These are phyloP conservation scores for Rugalucina vietnamica DNA, from an alignment of 2,888 invertebrate genomes.

Conservation along the genomic window DNA sequence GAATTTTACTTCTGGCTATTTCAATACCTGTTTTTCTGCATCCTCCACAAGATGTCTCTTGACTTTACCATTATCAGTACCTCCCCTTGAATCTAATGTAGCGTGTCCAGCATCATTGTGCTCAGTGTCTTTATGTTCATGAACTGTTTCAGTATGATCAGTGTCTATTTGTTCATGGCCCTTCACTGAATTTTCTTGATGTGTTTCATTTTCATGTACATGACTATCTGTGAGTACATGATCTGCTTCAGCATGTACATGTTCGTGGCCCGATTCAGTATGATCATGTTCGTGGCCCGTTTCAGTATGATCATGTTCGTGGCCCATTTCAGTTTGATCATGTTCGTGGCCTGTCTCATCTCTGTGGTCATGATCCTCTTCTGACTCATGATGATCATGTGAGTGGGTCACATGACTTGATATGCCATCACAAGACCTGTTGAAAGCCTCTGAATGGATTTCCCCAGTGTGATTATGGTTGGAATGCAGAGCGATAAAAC, in stretches of 20 bases:
- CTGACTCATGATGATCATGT: neutral
- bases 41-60: neutral
- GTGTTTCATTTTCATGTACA: too few species aligned
- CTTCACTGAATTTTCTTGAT: too few species aligned
- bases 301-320: conserved; percentile 20
- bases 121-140: conserved; percentile 4
- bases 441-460: neutral
- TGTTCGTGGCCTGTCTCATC: conserved; percentile 11
- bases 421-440: neutral
- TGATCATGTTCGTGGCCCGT: neutral
- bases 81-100: too few species aligned
- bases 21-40: neutral
- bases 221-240: too few species aligned
- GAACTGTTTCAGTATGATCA: neutral
- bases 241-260: conserved; percentile 6
- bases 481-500: conserved; percentile 29
- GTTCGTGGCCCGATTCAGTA: neutral
- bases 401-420: neutral
- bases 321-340: neutral
- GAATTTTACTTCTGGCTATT: too few species aligned
- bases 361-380: neutral
- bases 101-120: too few species aligned
- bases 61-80: neutral
- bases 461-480: conserved; percentile 36
- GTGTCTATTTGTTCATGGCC: conserved; percentile 6